Conservation (phyloP, 2,888 invertebrate species). For the Cactoblastis cactorum region DNA sequence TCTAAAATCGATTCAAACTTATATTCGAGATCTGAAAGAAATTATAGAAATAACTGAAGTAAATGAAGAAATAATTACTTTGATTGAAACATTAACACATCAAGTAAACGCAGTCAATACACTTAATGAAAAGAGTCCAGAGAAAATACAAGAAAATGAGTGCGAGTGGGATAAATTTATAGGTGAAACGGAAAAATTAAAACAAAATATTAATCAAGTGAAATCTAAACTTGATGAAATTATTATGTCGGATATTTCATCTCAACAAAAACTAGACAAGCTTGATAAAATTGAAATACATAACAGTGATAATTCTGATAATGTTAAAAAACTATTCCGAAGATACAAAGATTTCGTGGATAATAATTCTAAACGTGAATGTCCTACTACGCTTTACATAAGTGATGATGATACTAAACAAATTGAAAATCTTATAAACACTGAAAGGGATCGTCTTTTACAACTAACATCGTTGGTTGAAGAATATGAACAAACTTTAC, state of each 20-base stretch:
- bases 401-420: constrained; percentile 84
- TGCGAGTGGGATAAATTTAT: constrained; percentile 86
- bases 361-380: constrained; percentile 84
- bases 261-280: constrained; percentile 82
- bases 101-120: constrained; percentile 86
- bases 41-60: constrained; percentile 84
- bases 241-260: constrained; percentile 81
- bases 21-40: constrained; percentile 80
- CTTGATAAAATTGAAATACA: constrained; percentile 84
- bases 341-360: constrained; percentile 82
- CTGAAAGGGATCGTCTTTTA: constrained; percentile 87
- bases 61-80: constrained; percentile 81
- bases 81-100: constrained; percentile 80
- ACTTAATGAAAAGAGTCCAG: constrained; percentile 70
- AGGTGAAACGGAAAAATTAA: constrained; percentile 80
- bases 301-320: constrained; percentile 81
- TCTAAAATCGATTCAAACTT: constrained; percentile 67
- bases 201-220: constrained; percentile 66
- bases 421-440: constrained; percentile 83
- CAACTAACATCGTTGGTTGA: constrained; percentile 88
- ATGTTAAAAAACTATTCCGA: constrained; percentile 81
- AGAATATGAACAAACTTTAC: constrained; percentile 92
- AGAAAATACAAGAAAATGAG: constrained; percentile 76
- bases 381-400: constrained; percentile 82
- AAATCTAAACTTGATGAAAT: constrained; percentile 77